Percentiles rank a stretch among this genome's conserved stretches.
phyloP scores from a whole-genome alignment of 2,888 invertebrate species.

The Syritta pipiens region DNA sequence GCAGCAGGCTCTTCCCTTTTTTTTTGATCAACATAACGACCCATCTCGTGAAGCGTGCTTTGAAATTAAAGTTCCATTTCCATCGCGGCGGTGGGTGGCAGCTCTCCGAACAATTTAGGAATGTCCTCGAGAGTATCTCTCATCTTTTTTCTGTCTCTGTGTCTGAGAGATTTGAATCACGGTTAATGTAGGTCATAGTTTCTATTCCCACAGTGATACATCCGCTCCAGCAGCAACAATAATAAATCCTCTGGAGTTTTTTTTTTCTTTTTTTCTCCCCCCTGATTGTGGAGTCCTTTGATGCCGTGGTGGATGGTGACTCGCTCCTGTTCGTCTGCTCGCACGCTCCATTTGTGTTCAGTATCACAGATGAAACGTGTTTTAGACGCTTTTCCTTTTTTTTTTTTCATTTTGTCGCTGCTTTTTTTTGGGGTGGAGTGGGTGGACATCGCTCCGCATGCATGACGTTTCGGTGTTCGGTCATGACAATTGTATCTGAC shows the following conservation, averaged over 20 bases:
- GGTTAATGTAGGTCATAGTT: constrained; percentile 61
- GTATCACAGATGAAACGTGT: constrained; percentile 55
- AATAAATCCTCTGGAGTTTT: constrained; percentile 45
- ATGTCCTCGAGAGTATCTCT: constrained; percentile 48
- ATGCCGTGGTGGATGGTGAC: constrained; percentile 26
- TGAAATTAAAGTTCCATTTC: constrained; percentile 50
- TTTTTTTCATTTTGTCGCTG: neutral
- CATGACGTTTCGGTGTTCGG: constrained; percentile 35
- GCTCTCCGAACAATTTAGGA: constrained; percentile 39
- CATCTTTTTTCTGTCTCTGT: constrained; percentile 2
- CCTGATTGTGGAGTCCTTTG: constrained; percentile 32
- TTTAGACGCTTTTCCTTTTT: constrained; percentile 50
- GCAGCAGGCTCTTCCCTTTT: neutral
- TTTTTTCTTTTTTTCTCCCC: constrained; percentile 2
- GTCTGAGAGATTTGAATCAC: constrained; percentile 58
- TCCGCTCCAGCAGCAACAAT: constrained; percentile 47
- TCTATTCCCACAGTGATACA: constrained; percentile 36
- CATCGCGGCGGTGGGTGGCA: constrained; percentile 7
- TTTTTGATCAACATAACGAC: constrained; percentile 25
- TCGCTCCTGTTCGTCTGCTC: constrained; percentile 42
- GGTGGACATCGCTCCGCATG: constrained; percentile 34
- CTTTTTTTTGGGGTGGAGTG: neutral
- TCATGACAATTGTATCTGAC: constrained; percentile 64
- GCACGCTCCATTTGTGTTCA: constrained; percentile 56
- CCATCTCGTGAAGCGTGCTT: constrained; percentile 39